Conservation (phyloP, 2,113 vertebrate species). For the Girardinichthys multiradiatus region DNA sequence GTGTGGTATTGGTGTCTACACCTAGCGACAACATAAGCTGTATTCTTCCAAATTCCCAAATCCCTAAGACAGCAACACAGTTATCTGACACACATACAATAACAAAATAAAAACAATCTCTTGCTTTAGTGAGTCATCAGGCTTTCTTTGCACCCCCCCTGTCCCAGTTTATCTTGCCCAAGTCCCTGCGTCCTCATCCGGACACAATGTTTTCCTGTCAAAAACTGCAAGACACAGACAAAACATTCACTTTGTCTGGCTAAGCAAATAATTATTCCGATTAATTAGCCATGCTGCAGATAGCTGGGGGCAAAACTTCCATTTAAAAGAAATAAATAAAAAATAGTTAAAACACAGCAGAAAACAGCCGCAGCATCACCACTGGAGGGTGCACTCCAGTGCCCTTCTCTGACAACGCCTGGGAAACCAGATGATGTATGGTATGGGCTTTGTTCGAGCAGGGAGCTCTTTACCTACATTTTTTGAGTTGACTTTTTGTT, state of each 20-base stretch:
- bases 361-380: slow-evolving; percentile 66
- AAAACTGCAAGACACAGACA: slow-evolving; percentile 78
- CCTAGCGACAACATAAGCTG: slow-evolving; percentile 6
- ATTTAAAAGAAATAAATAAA: slow-evolving; percentile 41
- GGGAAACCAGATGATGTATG: slow-evolving; percentile 46
- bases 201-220: slow-evolving; percentile 74
- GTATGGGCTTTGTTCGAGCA: slow-evolving; percentile 24
- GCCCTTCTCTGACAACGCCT: slow-evolving; percentile 70
- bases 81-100: slow-evolving; percentile 1
- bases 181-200: slow-evolving; percentile 58
- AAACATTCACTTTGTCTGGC: slow-evolving; percentile 80
- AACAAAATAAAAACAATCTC: slow-evolving; percentile 18
- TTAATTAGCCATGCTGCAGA: slow-evolving; percentile 81
- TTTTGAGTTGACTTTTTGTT: slow-evolving; percentile 40
- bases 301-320: slow-evolving; percentile 75
- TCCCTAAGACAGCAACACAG: slow-evolving; percentile 16
- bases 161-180: slow-evolving; percentile 37
- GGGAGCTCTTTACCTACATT: slow-evolving; percentile 21
- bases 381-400: slow-evolving; percentile 70
- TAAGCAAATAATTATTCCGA: slow-evolving; percentile 85
- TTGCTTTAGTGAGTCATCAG: slow-evolving; percentile 50
- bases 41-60: slow-evolving; percentile 25
- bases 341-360: slow-evolving; percentile 63
- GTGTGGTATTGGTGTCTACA: slow-evolving; percentile 8
- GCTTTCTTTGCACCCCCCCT: too few relatives aligned